phyloP scores from a whole-genome alignment of 2,888 invertebrate genomes.

The Nineta flava region DNA sequence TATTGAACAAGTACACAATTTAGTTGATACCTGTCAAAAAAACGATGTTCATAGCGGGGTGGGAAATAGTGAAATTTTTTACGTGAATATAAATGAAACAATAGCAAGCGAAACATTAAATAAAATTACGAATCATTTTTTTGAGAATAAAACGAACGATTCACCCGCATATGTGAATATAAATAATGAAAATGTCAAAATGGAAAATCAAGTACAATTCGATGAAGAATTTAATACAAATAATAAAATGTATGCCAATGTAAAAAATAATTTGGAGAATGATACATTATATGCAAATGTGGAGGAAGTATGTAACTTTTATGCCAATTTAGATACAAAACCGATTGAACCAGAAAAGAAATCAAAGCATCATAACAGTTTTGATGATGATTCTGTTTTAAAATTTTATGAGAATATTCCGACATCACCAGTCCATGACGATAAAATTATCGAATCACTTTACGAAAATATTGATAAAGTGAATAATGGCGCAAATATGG shows the following conservation, averaged over 20 bases:
- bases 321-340: too few species aligned
- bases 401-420: constrained; percentile 6
- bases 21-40: not conserved
- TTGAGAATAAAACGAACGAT: not conserved
- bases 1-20: too few species aligned
- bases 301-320: not conserved
- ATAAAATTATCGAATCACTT: constrained; percentile 12
- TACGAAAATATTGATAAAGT: constrained; percentile 13
- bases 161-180: not conserved
- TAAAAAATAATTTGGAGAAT: not conserved
- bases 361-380: not conserved
- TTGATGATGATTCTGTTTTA: constrained; percentile 1
- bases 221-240: not conserved
- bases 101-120: not conserved
- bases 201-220: not conserved
- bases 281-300: not conserved
- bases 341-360: too few species aligned
- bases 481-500: constrained; percentile 1
- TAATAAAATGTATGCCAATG: too few species aligned
- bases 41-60: too few species aligned
- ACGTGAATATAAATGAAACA: not conserved
- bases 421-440: constrained; percentile 9
- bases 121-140: not conserved
- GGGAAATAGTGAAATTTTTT: not conserved
- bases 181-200: not conserved